A percentile compares a stretch with the other conserved stretches of the same genome.
These are phyloP conservation scores for Dipodomys spectabilis DNA, from an alignment of 2,113 vertebrate species.

Conservation along the genomic window DNA sequence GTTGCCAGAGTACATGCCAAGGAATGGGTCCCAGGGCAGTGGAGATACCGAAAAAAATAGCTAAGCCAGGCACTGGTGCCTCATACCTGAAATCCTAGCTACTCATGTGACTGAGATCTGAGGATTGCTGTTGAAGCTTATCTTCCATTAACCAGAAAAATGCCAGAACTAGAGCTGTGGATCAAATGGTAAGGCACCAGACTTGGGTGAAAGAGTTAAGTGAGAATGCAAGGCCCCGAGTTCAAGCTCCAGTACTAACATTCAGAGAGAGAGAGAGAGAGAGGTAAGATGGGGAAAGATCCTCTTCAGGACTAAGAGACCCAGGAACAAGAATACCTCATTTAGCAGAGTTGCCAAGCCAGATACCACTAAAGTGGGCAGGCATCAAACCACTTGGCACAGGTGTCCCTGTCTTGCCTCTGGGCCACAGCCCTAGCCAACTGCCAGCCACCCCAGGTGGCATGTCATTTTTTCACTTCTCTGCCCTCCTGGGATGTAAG, in stretches of 20 bases:
- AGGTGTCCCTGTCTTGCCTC: neutral
- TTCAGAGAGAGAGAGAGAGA: neutral
- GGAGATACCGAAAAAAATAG: neutral
- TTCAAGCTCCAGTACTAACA: neutral
- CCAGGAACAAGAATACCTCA: neutral
- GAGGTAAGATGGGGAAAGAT: neutral
- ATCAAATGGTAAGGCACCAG: no score
- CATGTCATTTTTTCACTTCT: neutral
- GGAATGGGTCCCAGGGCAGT: neutral
- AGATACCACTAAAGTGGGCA: neutral
- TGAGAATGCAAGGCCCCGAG: neutral
- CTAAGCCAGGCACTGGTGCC: no score
- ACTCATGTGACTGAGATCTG: no score
- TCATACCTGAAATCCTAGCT: no score
- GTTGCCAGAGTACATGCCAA: neutral
- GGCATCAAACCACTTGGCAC: conserved; percentile 24
- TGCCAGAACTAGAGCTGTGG: no score
- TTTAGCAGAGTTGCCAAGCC: neutral
- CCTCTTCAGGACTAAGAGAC: neutral
- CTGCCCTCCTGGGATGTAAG: neutral
- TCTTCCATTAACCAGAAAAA: no score
- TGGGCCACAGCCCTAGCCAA: neutral
- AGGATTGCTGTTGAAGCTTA: no score
- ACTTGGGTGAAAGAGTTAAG: no score
- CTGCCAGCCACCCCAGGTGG: conserved; percentile 3